A percentile compares a stretch with the other conserved stretches of the same genome.
These are phyloP conservation scores for Drosophila auraria DNA, from an alignment of 1,140 invertebrate genomes.

Conservation along the genomic window DNA sequence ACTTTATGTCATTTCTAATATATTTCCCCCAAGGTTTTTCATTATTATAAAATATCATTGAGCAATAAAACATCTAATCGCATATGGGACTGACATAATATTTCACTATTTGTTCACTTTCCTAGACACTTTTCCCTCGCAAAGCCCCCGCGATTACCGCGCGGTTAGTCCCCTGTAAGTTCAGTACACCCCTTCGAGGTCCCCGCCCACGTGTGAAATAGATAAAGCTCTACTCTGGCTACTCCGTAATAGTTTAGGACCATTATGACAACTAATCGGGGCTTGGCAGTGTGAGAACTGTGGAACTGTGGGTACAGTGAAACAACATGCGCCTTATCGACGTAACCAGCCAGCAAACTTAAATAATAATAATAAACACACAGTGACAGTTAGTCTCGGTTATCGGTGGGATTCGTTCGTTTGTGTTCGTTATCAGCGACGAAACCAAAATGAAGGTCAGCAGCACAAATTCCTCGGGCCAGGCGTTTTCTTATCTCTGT, in stretches of 20 bases:
- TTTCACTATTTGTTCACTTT: constrained; percentile 27
- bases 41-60: constrained; percentile 12
- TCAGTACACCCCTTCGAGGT: constrained; percentile 7
- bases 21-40: neutral
- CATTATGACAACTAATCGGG: constrained; percentile 32
- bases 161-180: constrained; percentile 20
- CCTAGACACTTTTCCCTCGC: constrained; percentile 10
- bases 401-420: constrained; percentile 62
- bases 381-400: constrained; percentile 52
- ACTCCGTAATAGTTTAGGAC: constrained; percentile 37
- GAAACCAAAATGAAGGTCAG: constrained; percentile 79
- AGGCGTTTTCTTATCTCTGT: constrained; percentile 63
- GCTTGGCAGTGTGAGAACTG: constrained; percentile 13
- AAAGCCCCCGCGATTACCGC: constrained; percentile 1
- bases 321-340: constrained; percentile 55
- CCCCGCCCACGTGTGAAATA: constrained; percentile 23
- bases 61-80: constrained; percentile 31
- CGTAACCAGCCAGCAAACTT: constrained; percentile 68
- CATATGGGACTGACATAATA: constrained; percentile 14
- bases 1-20: neutral
- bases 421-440: constrained; percentile 45
- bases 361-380: constrained; percentile 66
- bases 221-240: constrained; percentile 8
- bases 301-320: constrained; percentile 11
- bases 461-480: constrained; percentile 74